phyloP scores from a whole-genome alignment of 2,888 invertebrate genomes.

The Himalopsyche anomala region DNA sequence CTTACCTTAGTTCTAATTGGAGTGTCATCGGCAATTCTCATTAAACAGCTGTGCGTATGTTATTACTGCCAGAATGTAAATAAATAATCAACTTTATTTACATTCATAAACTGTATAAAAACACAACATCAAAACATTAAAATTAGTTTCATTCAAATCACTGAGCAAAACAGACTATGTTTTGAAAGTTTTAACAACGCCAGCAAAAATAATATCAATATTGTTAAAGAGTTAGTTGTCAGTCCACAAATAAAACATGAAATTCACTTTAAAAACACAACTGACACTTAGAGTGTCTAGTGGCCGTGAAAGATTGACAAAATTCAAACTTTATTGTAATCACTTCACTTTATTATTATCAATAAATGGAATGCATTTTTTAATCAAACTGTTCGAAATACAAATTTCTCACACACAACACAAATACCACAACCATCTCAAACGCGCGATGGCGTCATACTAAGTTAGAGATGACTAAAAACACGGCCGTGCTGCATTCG shows the following conservation, averaged over 20 bases:
- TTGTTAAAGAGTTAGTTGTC: slow-evolving; percentile 10
- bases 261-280: slow-evolving; percentile 7
- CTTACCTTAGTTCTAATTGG: no score
- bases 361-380: neutral
- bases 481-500: slow-evolving; percentile 4
- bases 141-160: neutral
- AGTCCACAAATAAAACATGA: slow-evolving; percentile 13
- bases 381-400: slow-evolving; percentile 8
- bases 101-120: neutral
- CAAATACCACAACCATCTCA: slow-evolving; percentile 45
- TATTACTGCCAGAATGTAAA: slow-evolving; percentile 7
- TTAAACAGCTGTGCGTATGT: slow-evolving; percentile 3
- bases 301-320: slow-evolving; percentile 3
- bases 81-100: slow-evolving; percentile 34
- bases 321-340: neutral
- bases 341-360: slow-evolving; percentile 23
- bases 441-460: slow-evolving; percentile 59
- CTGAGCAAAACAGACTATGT: neutral
- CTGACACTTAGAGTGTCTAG: neutral
- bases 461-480: slow-evolving; percentile 31
- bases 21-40: no score
- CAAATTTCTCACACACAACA: neutral
- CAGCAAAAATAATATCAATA: neutral
- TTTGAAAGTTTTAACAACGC: neutral
- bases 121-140: neutral